phyloP scores from a whole-genome alignment of 53 echinoderm and acorn worm species.

The Patiria pectinifera region DNA sequence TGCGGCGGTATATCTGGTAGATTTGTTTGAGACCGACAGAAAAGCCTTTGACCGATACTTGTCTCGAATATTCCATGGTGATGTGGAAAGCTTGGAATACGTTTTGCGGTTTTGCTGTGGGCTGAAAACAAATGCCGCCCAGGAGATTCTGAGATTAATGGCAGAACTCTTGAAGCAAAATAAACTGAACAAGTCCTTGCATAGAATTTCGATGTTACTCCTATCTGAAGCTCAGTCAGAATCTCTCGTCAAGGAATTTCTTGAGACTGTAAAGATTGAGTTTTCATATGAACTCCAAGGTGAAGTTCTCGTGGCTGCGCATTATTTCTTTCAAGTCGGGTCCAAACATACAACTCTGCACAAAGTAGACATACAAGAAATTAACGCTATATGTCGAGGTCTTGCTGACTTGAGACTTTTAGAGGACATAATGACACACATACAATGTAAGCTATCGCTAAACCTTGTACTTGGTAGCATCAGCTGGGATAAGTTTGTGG shows the following conservation, averaged over 20 bases:
- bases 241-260: not conserved
- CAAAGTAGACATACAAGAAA: too few species aligned
- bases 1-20: too few species aligned
- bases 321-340: too few species aligned
- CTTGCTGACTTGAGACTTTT: slow-evolving; percentile 8
- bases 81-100: too few species aligned
- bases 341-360: not conserved
- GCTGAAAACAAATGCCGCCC: not conserved
- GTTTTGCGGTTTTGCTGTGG: slow-evolving; percentile 33
- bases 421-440: too few species aligned
- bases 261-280: not conserved
- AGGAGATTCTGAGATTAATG: not conserved
- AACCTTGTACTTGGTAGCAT: not conserved
- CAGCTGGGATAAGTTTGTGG: not conserved
- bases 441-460: too few species aligned
- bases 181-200: too few species aligned
- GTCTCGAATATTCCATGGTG: too few species aligned
- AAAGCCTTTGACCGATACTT: not conserved
- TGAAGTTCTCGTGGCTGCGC: too few species aligned
- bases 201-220: too few species aligned
- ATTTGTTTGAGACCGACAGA: not conserved
- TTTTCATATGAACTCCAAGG: too few species aligned
- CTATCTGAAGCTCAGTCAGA: not conserved
- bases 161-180: not conserved
- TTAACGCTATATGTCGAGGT: not conserved